Conservation (phyloP, 2,888 invertebrate species). For the Calameuta idolon region DNA sequence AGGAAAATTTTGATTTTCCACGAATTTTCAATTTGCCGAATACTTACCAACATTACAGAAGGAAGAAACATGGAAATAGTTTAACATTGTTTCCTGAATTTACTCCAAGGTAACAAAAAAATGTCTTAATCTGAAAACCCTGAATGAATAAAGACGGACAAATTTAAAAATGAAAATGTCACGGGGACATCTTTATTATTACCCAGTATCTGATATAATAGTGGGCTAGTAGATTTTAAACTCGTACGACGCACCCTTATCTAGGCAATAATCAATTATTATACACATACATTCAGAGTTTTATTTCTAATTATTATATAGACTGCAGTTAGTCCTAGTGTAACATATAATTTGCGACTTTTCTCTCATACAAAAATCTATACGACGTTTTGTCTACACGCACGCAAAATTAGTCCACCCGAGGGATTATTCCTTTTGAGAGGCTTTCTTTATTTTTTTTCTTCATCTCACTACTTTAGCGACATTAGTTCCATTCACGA, state of each 20-base stretch:
- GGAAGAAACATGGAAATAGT: neutral
- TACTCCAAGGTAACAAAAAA: too few species aligned
- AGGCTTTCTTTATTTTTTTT: neutral
- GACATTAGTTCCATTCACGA: neutral
- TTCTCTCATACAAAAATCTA: conserved; percentile 53
- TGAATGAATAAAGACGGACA: neutral
- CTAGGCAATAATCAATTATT: conserved; percentile 60
- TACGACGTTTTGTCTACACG: conserved; percentile 44
- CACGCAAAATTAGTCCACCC: conserved; percentile 22
- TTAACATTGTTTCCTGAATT: neutral
- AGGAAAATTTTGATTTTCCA: neutral
- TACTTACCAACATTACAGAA: neutral
- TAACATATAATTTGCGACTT: conserved; percentile 34
- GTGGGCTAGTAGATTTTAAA: conserved; percentile 57
- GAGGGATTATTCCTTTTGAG: neutral
- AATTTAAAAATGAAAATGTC: conserved; percentile 60
- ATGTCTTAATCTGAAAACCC: neutral
- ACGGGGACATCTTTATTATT: conserved; percentile 61
- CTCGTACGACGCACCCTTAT: conserved; percentile 45
- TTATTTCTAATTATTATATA: conserved; percentile 40
- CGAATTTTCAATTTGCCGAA: neutral
- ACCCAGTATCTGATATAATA: conserved; percentile 60
- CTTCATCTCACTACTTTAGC: neutral
- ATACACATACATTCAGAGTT: conserved; percentile 60
- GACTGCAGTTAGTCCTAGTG: conserved; percentile 44